phyloP scores from a whole-genome alignment of 2,888 invertebrate species.

The Nezara viridula region DNA sequence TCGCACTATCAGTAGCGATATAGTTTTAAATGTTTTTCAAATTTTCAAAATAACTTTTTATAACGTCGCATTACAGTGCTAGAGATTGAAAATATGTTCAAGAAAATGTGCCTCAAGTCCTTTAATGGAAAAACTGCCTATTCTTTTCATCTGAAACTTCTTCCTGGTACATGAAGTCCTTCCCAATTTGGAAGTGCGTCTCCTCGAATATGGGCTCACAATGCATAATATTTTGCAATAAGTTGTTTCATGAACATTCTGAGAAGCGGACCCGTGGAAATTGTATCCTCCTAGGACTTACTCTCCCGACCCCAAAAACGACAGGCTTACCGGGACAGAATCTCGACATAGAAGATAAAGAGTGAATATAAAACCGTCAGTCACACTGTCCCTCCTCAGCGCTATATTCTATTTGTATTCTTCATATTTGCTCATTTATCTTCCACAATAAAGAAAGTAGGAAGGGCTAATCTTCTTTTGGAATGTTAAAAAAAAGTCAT shows the following conservation, averaged over 20 bases:
- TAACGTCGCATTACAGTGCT: too few species aligned
- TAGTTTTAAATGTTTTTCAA: too few species aligned
- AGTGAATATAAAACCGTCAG: neutral
- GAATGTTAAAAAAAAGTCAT: too few species aligned
- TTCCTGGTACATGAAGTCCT: neutral
- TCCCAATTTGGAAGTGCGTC: neutral
- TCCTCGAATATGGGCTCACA: neutral
- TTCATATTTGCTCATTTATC: too few species aligned
- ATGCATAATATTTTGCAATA: conserved; percentile 27
- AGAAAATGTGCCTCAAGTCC: neutral
- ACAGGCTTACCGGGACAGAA: neutral
- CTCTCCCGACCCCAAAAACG: conserved; percentile 3
- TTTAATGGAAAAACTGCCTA: neutral
- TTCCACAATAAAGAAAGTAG: too few species aligned
- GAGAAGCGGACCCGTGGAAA: neutral
- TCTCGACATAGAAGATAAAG: neutral
- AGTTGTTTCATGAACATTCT: neutral
- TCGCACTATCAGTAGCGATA: too few species aligned
- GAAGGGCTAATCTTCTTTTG: too few species aligned
- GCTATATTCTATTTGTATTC: neutral
- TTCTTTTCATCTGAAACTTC: neutral
- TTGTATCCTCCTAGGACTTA: neutral
- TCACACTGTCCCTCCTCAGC: neutral
- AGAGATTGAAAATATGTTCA: neutral
- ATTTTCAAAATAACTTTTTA: too few species aligned